Evolutionary conservation across 1,140 invertebrate genomes (phyloP).

Genomic region (Ectropis grisescens): DNA sequence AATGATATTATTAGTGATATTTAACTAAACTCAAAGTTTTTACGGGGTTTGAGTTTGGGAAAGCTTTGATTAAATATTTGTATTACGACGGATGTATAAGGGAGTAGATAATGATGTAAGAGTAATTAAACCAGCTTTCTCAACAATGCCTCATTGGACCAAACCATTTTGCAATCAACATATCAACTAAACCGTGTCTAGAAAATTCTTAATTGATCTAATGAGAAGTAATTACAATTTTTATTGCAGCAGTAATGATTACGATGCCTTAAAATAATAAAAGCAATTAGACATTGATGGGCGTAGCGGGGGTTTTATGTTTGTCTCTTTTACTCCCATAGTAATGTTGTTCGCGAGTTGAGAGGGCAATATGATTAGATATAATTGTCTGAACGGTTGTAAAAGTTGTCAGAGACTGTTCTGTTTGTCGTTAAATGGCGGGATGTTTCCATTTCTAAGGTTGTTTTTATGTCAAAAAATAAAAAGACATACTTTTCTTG

Average conservation of each 20-base stretch:
- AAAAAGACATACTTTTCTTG: slow-evolving; percentile 4
- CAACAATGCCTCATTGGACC: slow-evolving; percentile 35
- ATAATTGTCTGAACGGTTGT: slow-evolving; percentile 68
- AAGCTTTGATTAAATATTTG: no score
- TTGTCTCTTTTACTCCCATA: slow-evolving; percentile 31
- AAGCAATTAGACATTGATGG: slow-evolving; percentile 68
- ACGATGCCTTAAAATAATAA: slow-evolving; percentile 70
- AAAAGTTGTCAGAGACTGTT: slow-evolving; percentile 63
- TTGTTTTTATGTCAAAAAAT: slow-evolving; percentile 31
- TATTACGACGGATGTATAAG: no score
- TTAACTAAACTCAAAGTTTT: no score
- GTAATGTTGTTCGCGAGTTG: slow-evolving; percentile 2
- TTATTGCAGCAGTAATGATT: slow-evolving; percentile 68
- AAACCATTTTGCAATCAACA: slow-evolving; percentile 49
- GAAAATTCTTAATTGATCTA: slow-evolving; percentile 70
- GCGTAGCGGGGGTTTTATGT: slow-evolving; percentile 41
- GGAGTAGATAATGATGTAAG: no score
- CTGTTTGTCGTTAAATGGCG: slow-evolving; percentile 60
- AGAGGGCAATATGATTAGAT: slow-evolving; percentile 49
- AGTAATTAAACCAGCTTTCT: no score
- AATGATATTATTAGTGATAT: no score
- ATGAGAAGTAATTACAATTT: slow-evolving; percentile 70
- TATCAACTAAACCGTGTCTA: slow-evolving; percentile 62
- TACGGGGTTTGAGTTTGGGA: no score
- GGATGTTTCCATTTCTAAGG: slow-evolving; percentile 43